Evolutionary conservation across 2,797 vertebrate species (phyloP), one percentile per base, ranked within the genome.

Genomic region (Synanceia verrucosa): DNA sequence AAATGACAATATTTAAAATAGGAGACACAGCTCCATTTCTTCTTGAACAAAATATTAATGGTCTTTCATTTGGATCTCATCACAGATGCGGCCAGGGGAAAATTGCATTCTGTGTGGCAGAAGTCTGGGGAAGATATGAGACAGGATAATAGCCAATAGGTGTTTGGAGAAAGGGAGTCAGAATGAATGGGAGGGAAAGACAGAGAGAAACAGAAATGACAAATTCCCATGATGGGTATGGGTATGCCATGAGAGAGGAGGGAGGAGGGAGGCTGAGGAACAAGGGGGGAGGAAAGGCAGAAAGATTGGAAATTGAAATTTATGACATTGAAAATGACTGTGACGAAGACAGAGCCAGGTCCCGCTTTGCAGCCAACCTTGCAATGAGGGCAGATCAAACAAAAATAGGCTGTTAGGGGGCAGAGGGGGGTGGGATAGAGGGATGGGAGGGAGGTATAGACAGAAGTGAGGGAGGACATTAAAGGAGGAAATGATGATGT

Each of bases 111-210:
- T 93, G 92, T 79, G 94, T 93, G 88, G 75, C 86, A 78, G 87
- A 93, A 93, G 94, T 94, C 91, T 92, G 93, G 94, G 83, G 86
- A 92, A 92, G 93, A 92, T 89, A 68, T 92, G 92, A 94, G 94
- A 92, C 93, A 94, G 96, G 95, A 96, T 98, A 97, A 98, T 98
- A 96, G 97, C 95, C 92, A 93, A 96, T 94, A 93, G 92, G 93
- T 94, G 91, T 93, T 92, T 91, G 77, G 86, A 92, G 88, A 88
- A 82, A 81, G 82, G 83, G 86, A 85, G 84, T 85, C 82, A 74
- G 80, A 93, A 85, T 82, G 89, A 88, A 91, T 62, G 84, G 82
- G 78, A 83, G 55, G 57, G 68, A 85, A 86, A 86, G 86, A 89
- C 85, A 88, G 86, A 91, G 88, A 88, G 89, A 90, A 87, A 88